Conservation (phyloP, 1,140 invertebrate species). For the Ridgeia piscesae region DNA sequence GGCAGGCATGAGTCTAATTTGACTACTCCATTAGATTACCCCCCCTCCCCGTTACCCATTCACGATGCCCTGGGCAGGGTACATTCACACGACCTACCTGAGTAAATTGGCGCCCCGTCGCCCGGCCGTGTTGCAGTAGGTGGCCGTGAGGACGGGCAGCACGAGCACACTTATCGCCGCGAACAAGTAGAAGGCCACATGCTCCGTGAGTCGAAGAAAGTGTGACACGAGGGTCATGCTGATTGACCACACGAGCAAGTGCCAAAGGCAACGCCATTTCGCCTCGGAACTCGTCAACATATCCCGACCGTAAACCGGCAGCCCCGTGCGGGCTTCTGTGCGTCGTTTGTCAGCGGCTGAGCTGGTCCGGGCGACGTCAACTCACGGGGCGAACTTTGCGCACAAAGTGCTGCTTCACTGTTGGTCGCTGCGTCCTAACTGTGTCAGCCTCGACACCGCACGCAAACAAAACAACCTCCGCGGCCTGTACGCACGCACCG, state of each 20-base stretch:
- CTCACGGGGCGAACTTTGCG: not conserved
- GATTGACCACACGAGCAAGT: slow-evolving; percentile 31
- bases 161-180: slow-evolving; percentile 22
- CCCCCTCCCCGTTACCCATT: too few species aligned
- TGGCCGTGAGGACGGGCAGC: slow-evolving; percentile 27
- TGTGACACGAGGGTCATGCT: slow-evolving; percentile 28
- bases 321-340: not conserved
- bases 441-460: not conserved
- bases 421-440: not conserved
- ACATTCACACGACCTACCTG: slow-evolving; percentile 12
- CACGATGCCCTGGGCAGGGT: too few species aligned
- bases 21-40: too few species aligned
- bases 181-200: slow-evolving; percentile 30
- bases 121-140: slow-evolving; percentile 28
- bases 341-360: not conserved
- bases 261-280: slow-evolving; percentile 30
- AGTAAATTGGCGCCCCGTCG: slow-evolving; percentile 23
- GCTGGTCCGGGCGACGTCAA: not conserved
- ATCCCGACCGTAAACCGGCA: not conserved
- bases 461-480: not conserved
- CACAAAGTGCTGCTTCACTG: not conserved
- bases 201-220: slow-evolving; percentile 25
- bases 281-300: slow-evolving; percentile 31
- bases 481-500: not conserved
- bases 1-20: too few species aligned